Conservation (phyloP, 1,140 invertebrate species). For the Trichonephila clavata region DNA sequence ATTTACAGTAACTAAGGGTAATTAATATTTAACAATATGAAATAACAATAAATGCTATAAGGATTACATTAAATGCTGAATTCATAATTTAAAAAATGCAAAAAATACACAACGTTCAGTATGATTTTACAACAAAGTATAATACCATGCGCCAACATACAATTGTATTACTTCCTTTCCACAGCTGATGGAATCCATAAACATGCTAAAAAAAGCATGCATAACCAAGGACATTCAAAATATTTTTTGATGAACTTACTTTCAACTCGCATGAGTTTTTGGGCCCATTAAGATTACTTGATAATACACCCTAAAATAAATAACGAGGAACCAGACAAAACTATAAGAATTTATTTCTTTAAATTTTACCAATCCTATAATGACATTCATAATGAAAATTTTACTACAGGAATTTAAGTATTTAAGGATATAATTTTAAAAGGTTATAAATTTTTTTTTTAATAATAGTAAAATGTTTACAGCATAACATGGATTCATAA, state of each 20-base stretch:
- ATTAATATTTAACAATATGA: neutral
- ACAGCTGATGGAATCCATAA: neutral
- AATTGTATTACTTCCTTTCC: neutral
- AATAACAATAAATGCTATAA: neutral
- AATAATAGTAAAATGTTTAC: no score
- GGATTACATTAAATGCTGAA: neutral
- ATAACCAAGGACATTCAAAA: conserved; percentile 51
- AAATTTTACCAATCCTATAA: neutral
- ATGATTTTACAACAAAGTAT: neutral
- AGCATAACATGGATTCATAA: no score
- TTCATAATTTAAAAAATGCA: neutral
- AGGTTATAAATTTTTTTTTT: no score
- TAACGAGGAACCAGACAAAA: conserved; percentile 62
- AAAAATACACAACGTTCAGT: neutral
- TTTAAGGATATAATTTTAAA: no score
- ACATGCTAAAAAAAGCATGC: conserved; percentile 62
- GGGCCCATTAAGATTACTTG: conserved; percentile 74
- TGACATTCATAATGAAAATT: neutral
- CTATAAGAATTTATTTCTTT: conserved; percentile 39
- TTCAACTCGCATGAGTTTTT: conserved; percentile 73
- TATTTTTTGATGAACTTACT: conserved; percentile 62
- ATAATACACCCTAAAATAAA: conserved; percentile 67
- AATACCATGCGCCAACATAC: conserved; percentile 20
- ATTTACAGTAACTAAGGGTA: neutral
- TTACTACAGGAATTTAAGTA: neutral